These are phyloP conservation scores for Ariopsis seemanni DNA, from an alignment of 2,113 vertebrate genomes.

Conservation along the genomic window DNA sequence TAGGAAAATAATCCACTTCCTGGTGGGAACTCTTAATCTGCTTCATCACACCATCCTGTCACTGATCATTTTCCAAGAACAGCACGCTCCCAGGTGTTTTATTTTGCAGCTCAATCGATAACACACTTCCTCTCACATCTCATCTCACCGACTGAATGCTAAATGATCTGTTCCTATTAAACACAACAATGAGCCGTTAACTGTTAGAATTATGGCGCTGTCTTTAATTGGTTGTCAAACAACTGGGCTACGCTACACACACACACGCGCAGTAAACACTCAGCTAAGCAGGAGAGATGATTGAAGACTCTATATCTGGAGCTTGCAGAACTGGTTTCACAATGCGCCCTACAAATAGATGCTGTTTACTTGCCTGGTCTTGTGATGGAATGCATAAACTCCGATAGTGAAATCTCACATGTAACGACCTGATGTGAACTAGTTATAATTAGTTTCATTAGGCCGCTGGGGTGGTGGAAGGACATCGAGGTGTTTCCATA, in stretches of 20 bases:
- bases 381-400: neutral
- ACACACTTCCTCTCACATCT: neutral
- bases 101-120: neutral
- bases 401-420: neutral
- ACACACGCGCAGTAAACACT: neutral
- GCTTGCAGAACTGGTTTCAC: slow-evolving; percentile 40
- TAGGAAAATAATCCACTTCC: neutral
- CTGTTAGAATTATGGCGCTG: neutral
- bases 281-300: neutral
- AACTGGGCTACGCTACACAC: too few relatives aligned
- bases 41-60: neutral
- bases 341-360: neutral
- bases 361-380: slow-evolving; percentile 38
- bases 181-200: neutral
- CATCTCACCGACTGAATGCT: neutral
- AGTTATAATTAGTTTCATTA: neutral
- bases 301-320: neutral
- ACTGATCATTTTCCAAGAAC: neutral
- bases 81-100: neutral
- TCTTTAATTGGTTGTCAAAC: neutral
- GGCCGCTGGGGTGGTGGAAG: neutral
- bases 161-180: neutral
- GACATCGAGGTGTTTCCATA: neutral
- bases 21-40: too few relatives aligned
- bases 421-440: neutral